Percentiles rank a stretch among this genome's conserved stretches.
Evolutionary conservation across 1,140 invertebrate genomes (phyloP).

Genomic region (Agrypnia vestita): DNA sequence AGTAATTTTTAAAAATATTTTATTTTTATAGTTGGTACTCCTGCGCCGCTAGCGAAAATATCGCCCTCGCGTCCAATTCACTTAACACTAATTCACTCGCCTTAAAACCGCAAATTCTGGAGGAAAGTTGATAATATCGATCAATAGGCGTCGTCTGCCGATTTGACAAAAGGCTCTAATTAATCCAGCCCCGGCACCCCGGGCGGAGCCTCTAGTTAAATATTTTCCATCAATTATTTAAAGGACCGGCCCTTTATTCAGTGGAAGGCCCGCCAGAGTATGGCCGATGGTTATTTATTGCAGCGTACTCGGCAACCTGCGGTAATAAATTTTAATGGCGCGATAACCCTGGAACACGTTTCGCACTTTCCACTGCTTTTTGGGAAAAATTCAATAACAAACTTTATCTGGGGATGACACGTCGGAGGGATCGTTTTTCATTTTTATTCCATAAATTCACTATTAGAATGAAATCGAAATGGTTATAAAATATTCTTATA

Average conservation of each 20-base stretch:
- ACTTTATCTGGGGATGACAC: background rate
- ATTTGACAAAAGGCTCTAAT: background rate
- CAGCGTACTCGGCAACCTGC: background rate
- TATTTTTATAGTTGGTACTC: too few species aligned
- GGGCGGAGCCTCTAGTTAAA: background rate
- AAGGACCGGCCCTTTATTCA: background rate
- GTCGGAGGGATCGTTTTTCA: background rate
- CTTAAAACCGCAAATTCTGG: too few species aligned
- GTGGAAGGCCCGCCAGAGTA: too few species aligned
- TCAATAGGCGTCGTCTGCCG: background rate
- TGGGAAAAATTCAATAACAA: conserved; percentile 1
- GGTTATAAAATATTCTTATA: too few species aligned
- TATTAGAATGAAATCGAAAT: background rate
- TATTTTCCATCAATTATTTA: background rate
- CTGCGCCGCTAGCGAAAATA: too few species aligned
- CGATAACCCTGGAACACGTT: background rate
- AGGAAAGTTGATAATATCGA: background rate
- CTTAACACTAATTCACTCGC: too few species aligned
- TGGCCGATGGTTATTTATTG: background rate
- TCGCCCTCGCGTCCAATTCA: too few species aligned
- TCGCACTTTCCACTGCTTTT: background rate
- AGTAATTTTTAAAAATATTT: too few species aligned
- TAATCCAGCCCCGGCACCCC: background rate
- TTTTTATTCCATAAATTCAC: background rate
- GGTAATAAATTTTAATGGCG: background rate